phyloP scores from a whole-genome alignment of 1,140 invertebrate species.

The Drosophila kikkawai region DNA sequence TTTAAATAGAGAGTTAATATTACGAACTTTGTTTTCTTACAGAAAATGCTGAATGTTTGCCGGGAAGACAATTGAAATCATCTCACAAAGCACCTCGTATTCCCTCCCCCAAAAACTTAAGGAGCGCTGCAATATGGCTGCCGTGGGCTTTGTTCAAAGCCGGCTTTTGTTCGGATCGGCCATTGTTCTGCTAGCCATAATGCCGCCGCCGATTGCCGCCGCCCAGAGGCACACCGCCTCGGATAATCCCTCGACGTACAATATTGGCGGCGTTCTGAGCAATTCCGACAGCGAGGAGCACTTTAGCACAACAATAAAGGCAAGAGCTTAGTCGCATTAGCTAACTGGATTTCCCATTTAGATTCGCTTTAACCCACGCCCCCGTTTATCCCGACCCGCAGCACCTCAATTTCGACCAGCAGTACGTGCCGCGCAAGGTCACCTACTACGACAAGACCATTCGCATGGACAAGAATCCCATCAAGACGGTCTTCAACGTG shows the following conservation, averaged over 20 bases:
- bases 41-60: conserved; percentile 62
- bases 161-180: conserved; percentile 63
- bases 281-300: conserved; percentile 91
- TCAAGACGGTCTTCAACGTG: conserved; percentile 96
- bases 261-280: conserved; percentile 96
- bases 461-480: conserved; percentile 97
- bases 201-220: conserved; percentile 46
- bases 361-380: conserved; percentile 15
- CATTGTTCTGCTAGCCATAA: conserved; percentile 59
- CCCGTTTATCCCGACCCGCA: conserved; percentile 24
- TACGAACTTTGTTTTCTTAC: conserved; percentile 25
- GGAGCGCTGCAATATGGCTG: conserved; percentile 60
- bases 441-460: conserved; percentile 95
- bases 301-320: conserved; percentile 92
- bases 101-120: conserved; percentile 38
- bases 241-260: conserved; percentile 91
- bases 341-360: conserved; percentile 43
- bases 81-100: conserved; percentile 44
- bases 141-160: conserved; percentile 54
- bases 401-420: conserved; percentile 90
- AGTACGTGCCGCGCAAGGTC: conserved; percentile 92
- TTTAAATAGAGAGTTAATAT: conserved; percentile 6
- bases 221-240: conserved; percentile 75
- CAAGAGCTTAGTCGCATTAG: conserved; percentile 86
- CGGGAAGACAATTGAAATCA: conserved; percentile 36